These are phyloP conservation scores for Montipora efflorescens DNA, from an alignment of 64 coral and sea anemone species.

Conservation along the genomic window DNA sequence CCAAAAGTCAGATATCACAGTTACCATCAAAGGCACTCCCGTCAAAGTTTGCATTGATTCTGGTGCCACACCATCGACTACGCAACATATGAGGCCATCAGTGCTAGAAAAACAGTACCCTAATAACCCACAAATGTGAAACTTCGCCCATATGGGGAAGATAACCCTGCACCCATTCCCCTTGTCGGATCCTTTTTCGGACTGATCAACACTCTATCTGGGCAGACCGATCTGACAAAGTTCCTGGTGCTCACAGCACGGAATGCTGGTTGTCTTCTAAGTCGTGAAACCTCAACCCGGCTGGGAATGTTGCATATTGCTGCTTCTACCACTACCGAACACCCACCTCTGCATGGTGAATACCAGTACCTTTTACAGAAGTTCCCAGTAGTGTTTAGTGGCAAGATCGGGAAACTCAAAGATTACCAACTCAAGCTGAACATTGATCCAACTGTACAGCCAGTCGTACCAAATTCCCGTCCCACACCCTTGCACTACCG, in stretches of 20 bases:
- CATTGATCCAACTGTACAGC: conserved; percentile 12
- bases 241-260: conserved; percentile 30
- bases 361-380: conserved; percentile 30
- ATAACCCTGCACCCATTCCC: conserved; percentile 6
- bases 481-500: neutral
- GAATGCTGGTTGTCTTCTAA: conserved; percentile 41
- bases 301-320: conserved; percentile 23
- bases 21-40: too few species aligned
- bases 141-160: neutral
- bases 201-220: conserved; percentile 13
- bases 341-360: conserved; percentile 3
- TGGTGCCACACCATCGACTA: too few species aligned
- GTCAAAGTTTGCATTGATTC: too few species aligned
- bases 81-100: too few species aligned
- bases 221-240: neutral
- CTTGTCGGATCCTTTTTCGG: conserved; percentile 1
- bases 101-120: too few species aligned
- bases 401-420: conserved; percentile 1
- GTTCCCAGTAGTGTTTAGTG: conserved; percentile 18
- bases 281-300: conserved; percentile 31
- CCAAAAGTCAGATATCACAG: too few species aligned
- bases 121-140: too few species aligned
- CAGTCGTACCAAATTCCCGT: neutral
- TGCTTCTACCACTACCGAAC: conserved; percentile 16
- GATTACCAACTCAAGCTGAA: conserved; percentile 13